Percentiles rank a stretch among this genome's conserved stretches.
These are phyloP conservation scores for Cinclus cinclus DNA, from an alignment of 2,113 vertebrate species.

Conservation along the genomic window DNA sequence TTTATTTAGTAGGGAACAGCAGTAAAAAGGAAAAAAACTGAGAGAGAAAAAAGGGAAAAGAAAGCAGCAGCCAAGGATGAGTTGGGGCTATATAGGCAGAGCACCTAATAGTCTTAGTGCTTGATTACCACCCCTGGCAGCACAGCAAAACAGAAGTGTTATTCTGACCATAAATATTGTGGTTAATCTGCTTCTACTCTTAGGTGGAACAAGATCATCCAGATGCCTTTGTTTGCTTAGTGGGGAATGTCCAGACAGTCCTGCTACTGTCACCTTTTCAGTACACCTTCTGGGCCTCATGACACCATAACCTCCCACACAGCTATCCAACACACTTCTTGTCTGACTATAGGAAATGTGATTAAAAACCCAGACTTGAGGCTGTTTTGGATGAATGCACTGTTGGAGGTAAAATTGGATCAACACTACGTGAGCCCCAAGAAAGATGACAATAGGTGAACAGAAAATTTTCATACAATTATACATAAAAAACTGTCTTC, in stretches of 20 bases:
- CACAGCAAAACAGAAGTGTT: background rate
- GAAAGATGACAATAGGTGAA: background rate
- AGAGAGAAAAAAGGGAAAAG: background rate
- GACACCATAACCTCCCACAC: background rate
- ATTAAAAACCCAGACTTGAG: background rate
- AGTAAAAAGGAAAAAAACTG: background rate
- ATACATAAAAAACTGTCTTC: background rate
- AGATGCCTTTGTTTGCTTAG: background rate
- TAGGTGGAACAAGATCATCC: background rate
- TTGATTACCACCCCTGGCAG: background rate
- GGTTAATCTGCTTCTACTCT: background rate
- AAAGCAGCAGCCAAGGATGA: background rate
- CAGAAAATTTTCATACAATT: background rate
- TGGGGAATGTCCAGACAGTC: background rate
- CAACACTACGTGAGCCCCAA: background rate
- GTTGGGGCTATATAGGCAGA: background rate
- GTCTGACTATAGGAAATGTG: background rate
- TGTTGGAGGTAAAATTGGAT: background rate
- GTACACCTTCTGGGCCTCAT: background rate
- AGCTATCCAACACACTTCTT: background rate
- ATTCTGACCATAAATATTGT: background rate
- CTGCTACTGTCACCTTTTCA: background rate
- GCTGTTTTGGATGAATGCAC: background rate
- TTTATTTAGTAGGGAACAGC: background rate
- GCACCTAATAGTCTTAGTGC: background rate